Base-by-base conservation (phyloP, 2,888 invertebrate genomes). In the Tetragonula carbonaria region DNA sequence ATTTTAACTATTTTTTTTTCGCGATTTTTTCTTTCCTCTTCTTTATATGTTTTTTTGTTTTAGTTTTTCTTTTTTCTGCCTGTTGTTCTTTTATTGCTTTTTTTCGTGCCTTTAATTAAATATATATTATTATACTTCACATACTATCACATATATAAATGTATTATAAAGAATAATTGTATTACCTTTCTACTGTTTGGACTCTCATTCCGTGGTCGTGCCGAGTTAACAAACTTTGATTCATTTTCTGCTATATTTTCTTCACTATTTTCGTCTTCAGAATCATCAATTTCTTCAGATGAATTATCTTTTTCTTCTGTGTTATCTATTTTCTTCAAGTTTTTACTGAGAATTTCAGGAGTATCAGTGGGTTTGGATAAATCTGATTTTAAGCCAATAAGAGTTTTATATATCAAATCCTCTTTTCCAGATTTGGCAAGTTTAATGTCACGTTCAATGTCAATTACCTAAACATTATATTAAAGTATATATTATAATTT, bases 1-100 rank as follows among this genome's bases (percentile, higher is more conserved):
- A 62, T n/a, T 72, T 67, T 16, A 57, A 21, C 11, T 75, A 82
- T 89, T 92, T 94, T 72, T 92, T 93, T 77, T 90, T 93, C 14
- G 85, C 63, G 50, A 86, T 21, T 71, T 88, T 97, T 93, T 98
- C 98, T 92, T 97, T 97, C 87, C 97, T 96, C 92, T 99, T 99
- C 93, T 99, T 99, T 0, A 99, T 95, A 94, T 99, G 98, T 94
- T 99, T 99, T 91, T 98, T 98, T 0, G 97, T 96, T 95, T 99
- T 99, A 0, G 95, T 95, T 95, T 98, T 98, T 72, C 99, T 96
- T 92, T 97, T 98, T 89, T 99, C 98, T 0, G 98, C 97, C 92
- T 98, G 96, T 74, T 97, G 97, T 74, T 98, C 97, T 95, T 98
- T 99, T 0, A 99, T 95, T 0, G 97, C 97, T 91, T 98, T 97